These are phyloP conservation scores for Oreochromis spilurus DNA, from an alignment of 2,113 vertebrate species.

Conservation along the genomic window DNA sequence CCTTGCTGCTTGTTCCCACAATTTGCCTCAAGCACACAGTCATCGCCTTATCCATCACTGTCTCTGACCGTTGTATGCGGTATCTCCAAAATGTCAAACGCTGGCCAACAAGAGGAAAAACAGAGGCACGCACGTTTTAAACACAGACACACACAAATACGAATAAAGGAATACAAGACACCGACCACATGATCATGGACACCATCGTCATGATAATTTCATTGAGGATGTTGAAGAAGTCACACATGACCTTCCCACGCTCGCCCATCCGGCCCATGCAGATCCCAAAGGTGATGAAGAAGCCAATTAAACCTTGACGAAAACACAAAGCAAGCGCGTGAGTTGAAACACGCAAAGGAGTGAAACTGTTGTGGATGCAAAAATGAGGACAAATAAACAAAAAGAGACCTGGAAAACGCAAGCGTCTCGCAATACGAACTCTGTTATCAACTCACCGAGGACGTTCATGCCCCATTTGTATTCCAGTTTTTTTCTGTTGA, in stretches of 20 bases:
- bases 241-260: constrained; percentile 75
- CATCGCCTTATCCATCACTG: constrained; percentile 31
- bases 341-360: background rate
- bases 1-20: constrained; percentile 10
- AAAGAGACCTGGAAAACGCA: background rate
- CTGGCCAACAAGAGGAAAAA: constrained; percentile 14
- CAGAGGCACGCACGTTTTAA: background rate
- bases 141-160: background rate
- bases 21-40: background rate
- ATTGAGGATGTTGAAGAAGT: constrained; percentile 84
- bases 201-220: constrained; percentile 86
- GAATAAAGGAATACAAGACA: background rate
- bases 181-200: constrained; percentile 83
- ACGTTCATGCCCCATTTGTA: constrained; percentile 84
- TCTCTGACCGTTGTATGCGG: constrained; percentile 4
- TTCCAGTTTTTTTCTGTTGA: constrained; percentile 74
- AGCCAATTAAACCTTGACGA: constrained; percentile 77
- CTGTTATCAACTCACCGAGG: constrained; percentile 66
- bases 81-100: constrained; percentile 25
- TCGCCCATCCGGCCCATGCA: constrained; percentile 82
- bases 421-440: background rate
- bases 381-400: background rate
- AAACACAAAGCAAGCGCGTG: background rate
- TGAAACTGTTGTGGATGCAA: background rate
- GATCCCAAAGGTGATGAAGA: constrained; percentile 83